These are phyloP conservation scores for Rhadina sibilatrix DNA, from an alignment of 2,113 vertebrate species.

Conservation along the genomic window DNA sequence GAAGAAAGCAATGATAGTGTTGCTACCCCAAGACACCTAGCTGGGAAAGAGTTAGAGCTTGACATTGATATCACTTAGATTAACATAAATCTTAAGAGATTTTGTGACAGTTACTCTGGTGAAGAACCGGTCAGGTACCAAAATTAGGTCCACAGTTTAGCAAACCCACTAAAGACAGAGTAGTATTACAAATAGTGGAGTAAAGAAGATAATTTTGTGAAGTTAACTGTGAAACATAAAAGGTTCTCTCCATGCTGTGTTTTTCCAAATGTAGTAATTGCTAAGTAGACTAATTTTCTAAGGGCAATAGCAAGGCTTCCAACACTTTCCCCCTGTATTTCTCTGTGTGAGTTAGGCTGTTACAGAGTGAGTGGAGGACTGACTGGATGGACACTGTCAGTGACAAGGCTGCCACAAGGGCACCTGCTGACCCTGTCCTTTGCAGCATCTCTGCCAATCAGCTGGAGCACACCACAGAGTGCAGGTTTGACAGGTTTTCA, in stretches of 20 bases:
- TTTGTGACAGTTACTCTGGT: too few species aligned
- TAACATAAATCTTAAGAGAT: too few species aligned
- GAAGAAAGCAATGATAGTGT: not conserved
- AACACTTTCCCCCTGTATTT: rapidly evolving
- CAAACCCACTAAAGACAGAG: not conserved
- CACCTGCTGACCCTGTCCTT: not conserved
- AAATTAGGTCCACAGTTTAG: not conserved
- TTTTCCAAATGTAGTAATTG: not conserved
- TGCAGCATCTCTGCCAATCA: not conserved
- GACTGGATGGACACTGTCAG: not conserved
- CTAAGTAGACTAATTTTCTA: not conserved
- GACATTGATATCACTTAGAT: too few species aligned
- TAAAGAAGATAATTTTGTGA: not conserved
- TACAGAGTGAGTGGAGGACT: not conserved
- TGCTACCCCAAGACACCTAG: not conserved
- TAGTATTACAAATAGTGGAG: not conserved
- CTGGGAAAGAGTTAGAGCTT: too few species aligned
- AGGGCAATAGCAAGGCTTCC: not conserved
- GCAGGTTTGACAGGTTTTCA: not conserved
- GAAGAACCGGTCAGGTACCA: too few species aligned
- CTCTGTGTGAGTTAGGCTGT: not conserved
- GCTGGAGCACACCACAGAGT: not conserved
- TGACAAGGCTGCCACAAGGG: too few species aligned
- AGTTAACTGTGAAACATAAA: not conserved
- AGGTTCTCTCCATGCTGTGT: not conserved